Evolutionary conservation across 2,113 vertebrate genomes (phyloP).

Genomic region (Mirza zaza): DNA sequence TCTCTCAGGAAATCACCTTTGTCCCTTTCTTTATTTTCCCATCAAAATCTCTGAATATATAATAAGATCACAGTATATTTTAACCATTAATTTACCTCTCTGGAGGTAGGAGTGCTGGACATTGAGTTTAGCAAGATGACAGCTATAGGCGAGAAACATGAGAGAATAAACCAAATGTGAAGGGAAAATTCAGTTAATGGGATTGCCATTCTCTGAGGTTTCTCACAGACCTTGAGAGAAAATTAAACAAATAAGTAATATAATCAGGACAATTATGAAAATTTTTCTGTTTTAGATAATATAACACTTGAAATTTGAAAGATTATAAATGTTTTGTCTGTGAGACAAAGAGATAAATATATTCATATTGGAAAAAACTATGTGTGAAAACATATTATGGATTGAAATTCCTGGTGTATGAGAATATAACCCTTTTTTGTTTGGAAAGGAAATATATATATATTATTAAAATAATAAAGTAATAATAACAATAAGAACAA

Average conservation of each 20-base stretch:
- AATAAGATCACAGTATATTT: background rate
- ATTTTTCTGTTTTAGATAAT: background rate
- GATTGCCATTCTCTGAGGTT: background rate
- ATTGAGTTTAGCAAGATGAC: background rate
- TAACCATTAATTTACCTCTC: background rate
- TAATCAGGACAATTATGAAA: background rate
- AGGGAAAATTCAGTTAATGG: background rate
- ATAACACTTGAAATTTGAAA: background rate
- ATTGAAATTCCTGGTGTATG: background rate
- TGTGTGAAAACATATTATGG: background rate
- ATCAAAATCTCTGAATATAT: background rate
- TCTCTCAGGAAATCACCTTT: background rate
- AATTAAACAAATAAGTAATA: background rate
- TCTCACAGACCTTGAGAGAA: background rate
- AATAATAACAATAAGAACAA: background rate
- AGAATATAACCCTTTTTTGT: background rate
- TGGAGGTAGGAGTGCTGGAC: background rate
- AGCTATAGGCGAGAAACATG: accelerated
- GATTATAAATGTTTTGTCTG: background rate
- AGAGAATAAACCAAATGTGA: background rate
- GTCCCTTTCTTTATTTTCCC: background rate
- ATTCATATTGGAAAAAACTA: background rate
- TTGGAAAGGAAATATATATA: background rate
- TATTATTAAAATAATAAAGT: background rate
- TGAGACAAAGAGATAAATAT: background rate